phyloP scores from a whole-genome alignment of 2,797 vertebrate genomes.

The Sebastes matsubarae region DNA sequence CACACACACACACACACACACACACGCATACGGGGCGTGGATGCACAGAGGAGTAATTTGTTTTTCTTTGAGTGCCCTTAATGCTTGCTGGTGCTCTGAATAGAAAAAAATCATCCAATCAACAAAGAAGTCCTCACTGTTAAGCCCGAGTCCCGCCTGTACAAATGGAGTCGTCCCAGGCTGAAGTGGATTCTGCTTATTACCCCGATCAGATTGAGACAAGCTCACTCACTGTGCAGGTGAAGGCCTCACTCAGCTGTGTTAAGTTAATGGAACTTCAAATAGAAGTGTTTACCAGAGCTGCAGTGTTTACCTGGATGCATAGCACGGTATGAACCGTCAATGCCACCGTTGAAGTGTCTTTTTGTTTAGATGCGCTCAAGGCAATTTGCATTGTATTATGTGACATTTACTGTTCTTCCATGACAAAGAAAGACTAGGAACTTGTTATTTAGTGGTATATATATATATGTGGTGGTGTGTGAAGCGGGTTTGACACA shows the following conservation, averaged over 20 bases:
- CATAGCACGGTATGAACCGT: neutral
- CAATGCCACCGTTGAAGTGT: neutral
- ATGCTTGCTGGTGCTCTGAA: constrained; percentile 10
- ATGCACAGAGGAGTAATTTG: constrained; percentile 17
- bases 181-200: constrained; percentile 38
- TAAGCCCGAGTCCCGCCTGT: neutral
- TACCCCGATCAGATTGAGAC: constrained; percentile 12
- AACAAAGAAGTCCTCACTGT: constrained; percentile 18
- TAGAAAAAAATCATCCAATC: constrained; percentile 27
- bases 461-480: neutral
- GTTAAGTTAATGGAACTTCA: neutral
- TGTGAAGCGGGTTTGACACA: neutral
- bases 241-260: constrained; percentile 7
- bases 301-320: neutral
- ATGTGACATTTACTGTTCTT: neutral
- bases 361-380: neutral
- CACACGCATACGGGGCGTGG: neutral
- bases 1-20: neutral
- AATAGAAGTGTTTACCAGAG: neutral
- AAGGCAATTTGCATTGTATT: neutral
- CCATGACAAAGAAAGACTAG: neutral
- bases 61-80: constrained; percentile 50
- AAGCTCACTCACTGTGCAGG: constrained; percentile 6
- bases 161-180: constrained; percentile 20
- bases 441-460: neutral